Base-by-base conservation (phyloP, 2,888 invertebrate genomes). In the Ditula angustiorana region DNA sequence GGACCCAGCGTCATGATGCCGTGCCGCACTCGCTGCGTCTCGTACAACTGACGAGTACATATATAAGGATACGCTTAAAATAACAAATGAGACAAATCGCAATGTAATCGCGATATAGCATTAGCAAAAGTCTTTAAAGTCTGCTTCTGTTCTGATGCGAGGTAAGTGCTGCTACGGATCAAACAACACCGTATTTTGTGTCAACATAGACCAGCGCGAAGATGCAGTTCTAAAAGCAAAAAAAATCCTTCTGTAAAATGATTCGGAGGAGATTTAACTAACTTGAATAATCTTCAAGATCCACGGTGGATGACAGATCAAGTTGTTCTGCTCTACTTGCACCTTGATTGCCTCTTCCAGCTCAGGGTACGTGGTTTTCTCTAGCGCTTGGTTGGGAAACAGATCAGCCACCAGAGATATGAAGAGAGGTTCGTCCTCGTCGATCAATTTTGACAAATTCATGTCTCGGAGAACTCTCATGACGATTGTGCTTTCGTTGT, bases 351-450 rank as follows among this genome's bases (percentile, higher is more conserved):
- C 97, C 7, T 96, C 95, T 86, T 99, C 98, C 57, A 99, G 91
- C 72, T 98, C 97, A 0, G 96, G 96, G 82, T 99, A 98, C 23
- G 87, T 87, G 8, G 98, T 98, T 88, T 98, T 98, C 86, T 99
- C 99, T 58, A 99, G 93, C 0, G 95, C 95, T 92, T 99, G 98
- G 86, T 98, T 99, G 0, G 99, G 99, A 88, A 99, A 99, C 75
- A 99, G 91, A 92, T 99, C 99, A 30, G 98, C 96, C 23, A 99
- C 98, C 44, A 99, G 91, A 0, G 99, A 99, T 88, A 98, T 97
- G 83, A 99, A 99, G n/a, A 99, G 93, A 0, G 99, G 99, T 80
- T 99, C 99, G 82, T 99, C 99, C 86, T 99, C 99, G 80, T 99
- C 99, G 73, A 98, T 99, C 56, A 99, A 92, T 88, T 99, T 99